These are phyloP conservation scores for Rhegmatorhina hoffmannsi DNA, from an alignment of 2,113 vertebrate genomes.

Conservation along the genomic window DNA sequence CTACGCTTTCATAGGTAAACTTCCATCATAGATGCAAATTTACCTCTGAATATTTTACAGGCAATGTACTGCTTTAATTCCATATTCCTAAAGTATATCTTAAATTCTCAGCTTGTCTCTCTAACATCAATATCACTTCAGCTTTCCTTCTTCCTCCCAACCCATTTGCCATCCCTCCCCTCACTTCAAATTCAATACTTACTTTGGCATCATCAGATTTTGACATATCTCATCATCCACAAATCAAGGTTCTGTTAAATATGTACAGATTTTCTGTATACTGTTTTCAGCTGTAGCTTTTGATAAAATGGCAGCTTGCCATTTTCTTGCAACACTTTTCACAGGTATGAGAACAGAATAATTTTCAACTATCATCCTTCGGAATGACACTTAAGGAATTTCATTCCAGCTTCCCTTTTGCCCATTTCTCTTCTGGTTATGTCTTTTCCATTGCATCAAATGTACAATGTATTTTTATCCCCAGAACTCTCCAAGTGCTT, in stretches of 20 bases:
- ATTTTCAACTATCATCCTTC: neutral
- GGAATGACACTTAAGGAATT: neutral
- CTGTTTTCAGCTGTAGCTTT: neutral
- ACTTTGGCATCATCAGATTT: constrained; percentile 4
- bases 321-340: neutral
- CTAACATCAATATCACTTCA: neutral
- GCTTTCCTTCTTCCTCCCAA: neutral
- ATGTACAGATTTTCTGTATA: neutral
- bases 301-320: neutral
- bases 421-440: neutral
- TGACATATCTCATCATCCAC: neutral
- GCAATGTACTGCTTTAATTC: neutral
- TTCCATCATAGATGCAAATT: neutral
- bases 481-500: neutral
- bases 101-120: neutral
- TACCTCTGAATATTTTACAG: neutral
- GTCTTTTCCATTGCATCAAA: neutral
- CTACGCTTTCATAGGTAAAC: neutral
- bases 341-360: neutral
- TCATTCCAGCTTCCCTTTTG: neutral
- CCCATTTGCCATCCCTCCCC: neutral
- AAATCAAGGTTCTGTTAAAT: neutral
- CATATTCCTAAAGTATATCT: neutral
- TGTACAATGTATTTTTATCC: neutral
- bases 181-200: neutral